phyloP scores from a whole-genome alignment of 2,888 invertebrate genomes.

The Pseudococcus longispinus region DNA sequence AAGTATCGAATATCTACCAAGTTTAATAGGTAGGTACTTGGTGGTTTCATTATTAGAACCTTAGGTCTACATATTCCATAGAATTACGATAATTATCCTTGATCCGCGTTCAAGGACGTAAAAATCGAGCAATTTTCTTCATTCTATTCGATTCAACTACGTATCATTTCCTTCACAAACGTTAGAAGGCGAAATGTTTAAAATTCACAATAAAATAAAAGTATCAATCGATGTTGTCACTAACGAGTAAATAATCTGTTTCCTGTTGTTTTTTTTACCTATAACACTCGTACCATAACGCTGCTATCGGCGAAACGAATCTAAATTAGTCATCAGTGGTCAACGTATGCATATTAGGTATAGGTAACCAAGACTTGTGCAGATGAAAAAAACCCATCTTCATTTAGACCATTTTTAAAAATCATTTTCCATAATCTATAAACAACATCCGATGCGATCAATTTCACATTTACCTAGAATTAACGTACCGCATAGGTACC shows the following conservation, averaged over 20 bases:
- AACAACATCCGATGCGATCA: neutral
- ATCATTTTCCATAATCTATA: neutral
- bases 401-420: neutral
- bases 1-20: neutral
- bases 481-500: neutral
- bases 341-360: neutral
- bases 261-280: neutral
- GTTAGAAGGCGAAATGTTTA: neutral
- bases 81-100: neutral
- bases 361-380: neutral
- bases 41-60: neutral
- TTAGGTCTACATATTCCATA: neutral
- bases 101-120: neutral
- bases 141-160: neutral
- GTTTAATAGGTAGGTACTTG: too few relatives aligned
- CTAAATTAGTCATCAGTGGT: neutral
- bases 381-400: neutral
- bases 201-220: neutral
- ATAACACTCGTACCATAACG: neutral
- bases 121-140: neutral
- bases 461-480: neutral
- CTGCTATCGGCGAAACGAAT: neutral
- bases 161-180: neutral
- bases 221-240: neutral
- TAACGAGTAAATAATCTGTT: neutral